These are phyloP conservation scores for Perizoma affinitatum DNA, from an alignment of 2,888 invertebrate species.

Conservation along the genomic window DNA sequence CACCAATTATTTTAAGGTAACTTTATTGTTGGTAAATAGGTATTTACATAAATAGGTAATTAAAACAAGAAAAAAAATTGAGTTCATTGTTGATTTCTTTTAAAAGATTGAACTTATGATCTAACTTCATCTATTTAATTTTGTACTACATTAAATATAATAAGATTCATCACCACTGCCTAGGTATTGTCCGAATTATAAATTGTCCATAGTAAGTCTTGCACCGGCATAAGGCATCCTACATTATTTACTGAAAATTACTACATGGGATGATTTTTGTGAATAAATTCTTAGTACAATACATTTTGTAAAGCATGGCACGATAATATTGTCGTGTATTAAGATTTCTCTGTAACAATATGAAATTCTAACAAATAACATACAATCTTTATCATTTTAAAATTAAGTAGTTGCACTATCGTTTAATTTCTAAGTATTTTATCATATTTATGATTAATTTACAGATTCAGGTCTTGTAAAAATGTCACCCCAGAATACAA, in stretches of 20 bases:
- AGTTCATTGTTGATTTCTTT: conserved; percentile 52
- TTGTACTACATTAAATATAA: conserved; percentile 63
- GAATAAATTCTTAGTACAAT: conserved; percentile 34
- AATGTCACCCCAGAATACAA: conserved; percentile 3
- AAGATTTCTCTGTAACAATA: not conserved
- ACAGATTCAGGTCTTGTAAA: not conserved
- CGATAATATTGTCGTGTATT: not conserved
- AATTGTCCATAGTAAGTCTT: conserved; percentile 51
- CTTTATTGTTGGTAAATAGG: conserved; percentile 55
- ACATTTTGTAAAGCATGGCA: conserved; percentile 24
- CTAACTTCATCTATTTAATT: conserved; percentile 59
- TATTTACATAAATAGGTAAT: conserved; percentile 72
- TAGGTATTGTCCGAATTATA: conserved; percentile 62
- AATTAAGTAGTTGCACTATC: no score
- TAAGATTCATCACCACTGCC: conserved; percentile 67
- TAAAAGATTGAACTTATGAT: conserved; percentile 52
- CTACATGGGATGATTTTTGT: conserved; percentile 22
- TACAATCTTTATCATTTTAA: not conserved
- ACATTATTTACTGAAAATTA: conserved; percentile 24
- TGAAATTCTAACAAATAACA: not conserved
- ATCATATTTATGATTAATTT: not conserved
- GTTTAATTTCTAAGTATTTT: not conserved
- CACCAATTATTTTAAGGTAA: conserved; percentile 47
- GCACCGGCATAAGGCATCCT: conserved; percentile 48
- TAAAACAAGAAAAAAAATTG: conserved; percentile 50